phyloP scores from a whole-genome alignment of 2,888 invertebrate genomes.

The Morinoia aosen region DNA sequence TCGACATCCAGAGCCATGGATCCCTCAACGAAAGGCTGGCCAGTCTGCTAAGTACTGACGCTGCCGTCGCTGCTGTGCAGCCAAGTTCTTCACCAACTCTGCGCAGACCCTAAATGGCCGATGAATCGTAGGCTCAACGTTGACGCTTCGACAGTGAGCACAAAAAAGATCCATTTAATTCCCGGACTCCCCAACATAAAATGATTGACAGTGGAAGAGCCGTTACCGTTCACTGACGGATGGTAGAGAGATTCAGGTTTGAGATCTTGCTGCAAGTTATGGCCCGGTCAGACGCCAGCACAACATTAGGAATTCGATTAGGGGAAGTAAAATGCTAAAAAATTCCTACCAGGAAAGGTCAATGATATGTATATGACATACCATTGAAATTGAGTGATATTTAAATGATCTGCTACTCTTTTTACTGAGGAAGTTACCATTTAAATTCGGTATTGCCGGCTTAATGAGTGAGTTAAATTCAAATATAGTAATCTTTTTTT shows the following conservation, averaged over 20 bases:
- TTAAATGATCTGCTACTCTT: too few relatives aligned
- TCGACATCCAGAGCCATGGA: too few relatives aligned
- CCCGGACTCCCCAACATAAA: not conserved
- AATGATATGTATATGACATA: not conserved
- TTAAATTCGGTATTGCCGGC: too few relatives aligned
- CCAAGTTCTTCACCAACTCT: too few relatives aligned
- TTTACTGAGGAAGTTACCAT: too few relatives aligned
- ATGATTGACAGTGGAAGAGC: not conserved
- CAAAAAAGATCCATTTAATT: not conserved
- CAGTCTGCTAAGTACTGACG: not conserved
- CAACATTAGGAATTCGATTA: not conserved
- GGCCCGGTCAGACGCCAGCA: not conserved
- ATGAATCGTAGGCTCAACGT: not conserved
- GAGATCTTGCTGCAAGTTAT: not conserved
- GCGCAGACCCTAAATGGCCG: not conserved
- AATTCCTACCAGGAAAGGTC: not conserved
- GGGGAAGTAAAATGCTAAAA: not conserved
- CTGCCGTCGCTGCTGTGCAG: not conserved
- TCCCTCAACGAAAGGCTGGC: too few relatives aligned
- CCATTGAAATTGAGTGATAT: too few relatives aligned
- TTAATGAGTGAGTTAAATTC: too few relatives aligned
- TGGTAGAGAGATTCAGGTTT: not conserved
- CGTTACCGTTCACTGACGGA: not conserved
- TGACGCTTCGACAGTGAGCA: not conserved
- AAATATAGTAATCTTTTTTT: too few relatives aligned